Base-by-base conservation (phyloP, 1,140 invertebrate genomes). In the Bombus superbus region DNA sequence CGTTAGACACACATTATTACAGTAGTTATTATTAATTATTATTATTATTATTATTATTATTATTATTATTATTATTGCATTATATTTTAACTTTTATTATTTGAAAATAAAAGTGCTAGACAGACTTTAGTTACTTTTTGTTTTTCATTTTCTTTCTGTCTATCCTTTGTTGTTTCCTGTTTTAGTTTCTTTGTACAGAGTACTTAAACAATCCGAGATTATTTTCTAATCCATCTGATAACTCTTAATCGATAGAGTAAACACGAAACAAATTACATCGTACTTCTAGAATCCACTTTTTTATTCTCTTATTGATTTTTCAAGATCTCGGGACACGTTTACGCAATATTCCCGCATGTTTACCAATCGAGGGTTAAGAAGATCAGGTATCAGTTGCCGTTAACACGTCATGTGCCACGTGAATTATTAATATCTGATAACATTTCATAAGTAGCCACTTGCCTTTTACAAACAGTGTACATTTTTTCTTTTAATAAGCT, bases 61-160 rank as follows among this genome's bases (percentile, higher is more conserved):
- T 91, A 92, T 93, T 93, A 92, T 92, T 92, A 94, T 89, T 92
- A 92, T 94, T 91, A 93, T 93, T 94, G 94, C 90, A 93, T 93
- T 93, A 92, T 93, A 94, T 94, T 94, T 95, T 92, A 93, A 94
- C 89, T 94, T 93, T 93, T 91, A 94, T 94, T 94, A 94, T 94
- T 94, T 93, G 90, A 94, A 87, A 95, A 94, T 94, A 94, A 95
- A 91, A 94, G 92, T 89, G 77, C 89, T 92, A 93, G 83, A 91
- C 88, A 94, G 89, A 93, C 90, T 94, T 93, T 69, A 93, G 91
- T 94, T 94, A 81, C 64, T 88, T 89, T 84, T 62, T 78, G 85
- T 93, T 42, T 15, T 93, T 92, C 90, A 82, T 83, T 91, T 90
- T 84, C 53, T 74, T 90, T 91, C 80, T 85, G 81, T 92, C 74